Evolutionary conservation across 2,888 invertebrate species (phyloP).

Genomic region (Amphipyra tragopoginis): DNA sequence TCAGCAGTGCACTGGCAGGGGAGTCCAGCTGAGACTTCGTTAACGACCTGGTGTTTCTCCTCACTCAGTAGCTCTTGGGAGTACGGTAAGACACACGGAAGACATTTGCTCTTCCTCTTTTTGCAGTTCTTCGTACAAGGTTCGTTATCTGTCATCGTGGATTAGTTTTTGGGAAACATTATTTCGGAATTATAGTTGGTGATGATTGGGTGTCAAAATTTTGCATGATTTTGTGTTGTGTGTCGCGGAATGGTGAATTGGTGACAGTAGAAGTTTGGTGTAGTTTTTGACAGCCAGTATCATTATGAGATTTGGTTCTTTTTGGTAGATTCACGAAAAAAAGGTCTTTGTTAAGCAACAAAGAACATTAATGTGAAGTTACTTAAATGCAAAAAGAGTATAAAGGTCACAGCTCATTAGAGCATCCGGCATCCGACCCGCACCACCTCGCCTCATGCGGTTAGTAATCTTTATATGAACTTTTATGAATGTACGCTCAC

Average conservation of each 20-base stretch:
- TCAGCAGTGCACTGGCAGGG: conserved; percentile 51
- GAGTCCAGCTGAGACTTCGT: background rate
- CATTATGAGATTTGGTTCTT: background rate
- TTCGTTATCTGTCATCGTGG: conserved; percentile 59
- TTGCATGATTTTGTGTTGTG: background rate
- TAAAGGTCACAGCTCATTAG: too few species aligned
- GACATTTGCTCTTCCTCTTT: conserved; percentile 56
- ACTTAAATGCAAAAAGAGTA: too few species aligned
- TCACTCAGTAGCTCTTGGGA: conserved; percentile 21
- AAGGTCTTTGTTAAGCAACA: too few species aligned
- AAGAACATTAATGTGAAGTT: too few species aligned
- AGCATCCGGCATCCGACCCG: too few species aligned
- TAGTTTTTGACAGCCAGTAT: conserved; percentile 1
- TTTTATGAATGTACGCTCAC: too few species aligned
- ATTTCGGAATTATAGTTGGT: background rate
- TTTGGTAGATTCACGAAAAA: too few species aligned
- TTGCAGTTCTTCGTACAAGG: conserved; percentile 56
- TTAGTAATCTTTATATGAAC: too few species aligned
- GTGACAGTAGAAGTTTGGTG: background rate
- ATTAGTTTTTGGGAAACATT: conserved; percentile 4
- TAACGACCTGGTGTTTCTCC: conserved; percentile 25
- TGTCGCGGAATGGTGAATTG: background rate
- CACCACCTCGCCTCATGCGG: too few species aligned
- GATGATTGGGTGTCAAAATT: conserved; percentile 3
- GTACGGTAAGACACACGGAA: conserved; percentile 57